These are phyloP conservation scores for Caenorhabditis brenneri DNA, from an alignment of 1,140 invertebrate species.

Conservation along the genomic window DNA sequence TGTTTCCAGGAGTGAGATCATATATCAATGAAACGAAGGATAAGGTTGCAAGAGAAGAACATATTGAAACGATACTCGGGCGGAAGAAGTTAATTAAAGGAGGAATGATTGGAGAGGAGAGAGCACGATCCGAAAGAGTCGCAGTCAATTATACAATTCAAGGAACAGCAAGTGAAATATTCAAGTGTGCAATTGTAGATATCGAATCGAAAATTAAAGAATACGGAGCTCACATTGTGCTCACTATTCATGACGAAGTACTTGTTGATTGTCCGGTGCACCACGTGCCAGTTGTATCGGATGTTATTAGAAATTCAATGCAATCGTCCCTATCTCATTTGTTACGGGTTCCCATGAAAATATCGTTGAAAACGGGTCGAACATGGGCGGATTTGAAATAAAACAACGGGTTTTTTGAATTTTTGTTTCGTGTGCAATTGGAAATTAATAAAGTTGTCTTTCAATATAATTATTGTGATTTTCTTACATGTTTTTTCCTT, in stretches of 20 bases:
- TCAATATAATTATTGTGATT: no score
- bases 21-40: constrained; percentile 79
- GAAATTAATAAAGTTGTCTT: no score
- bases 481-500: neutral
- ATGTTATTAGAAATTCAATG: constrained; percentile 38
- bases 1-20: constrained; percentile 78
- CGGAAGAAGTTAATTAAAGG: constrained; percentile 78
- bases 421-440: neutral
- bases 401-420: neutral
- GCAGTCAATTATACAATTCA: constrained; percentile 92
- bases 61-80: constrained; percentile 82
- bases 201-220: constrained; percentile 75
- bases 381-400: constrained; percentile 43
- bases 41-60: constrained; percentile 79
- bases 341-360: constrained; percentile 31
- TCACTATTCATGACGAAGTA: constrained; percentile 94
- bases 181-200: constrained; percentile 85
- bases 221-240: constrained; percentile 77
- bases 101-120: constrained; percentile 75
- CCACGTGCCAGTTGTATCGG: constrained; percentile 73
- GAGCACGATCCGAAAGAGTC: constrained; percentile 88
- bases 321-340: constrained; percentile 20
- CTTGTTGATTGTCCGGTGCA: constrained; percentile 79
- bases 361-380: constrained; percentile 6
- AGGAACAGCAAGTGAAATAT: constrained; percentile 91